A percentile compares a stretch with the other conserved stretches of the same genome.
phyloP scores from a whole-genome alignment of 1,140 invertebrate species.

The Colletes gigas region DNA sequence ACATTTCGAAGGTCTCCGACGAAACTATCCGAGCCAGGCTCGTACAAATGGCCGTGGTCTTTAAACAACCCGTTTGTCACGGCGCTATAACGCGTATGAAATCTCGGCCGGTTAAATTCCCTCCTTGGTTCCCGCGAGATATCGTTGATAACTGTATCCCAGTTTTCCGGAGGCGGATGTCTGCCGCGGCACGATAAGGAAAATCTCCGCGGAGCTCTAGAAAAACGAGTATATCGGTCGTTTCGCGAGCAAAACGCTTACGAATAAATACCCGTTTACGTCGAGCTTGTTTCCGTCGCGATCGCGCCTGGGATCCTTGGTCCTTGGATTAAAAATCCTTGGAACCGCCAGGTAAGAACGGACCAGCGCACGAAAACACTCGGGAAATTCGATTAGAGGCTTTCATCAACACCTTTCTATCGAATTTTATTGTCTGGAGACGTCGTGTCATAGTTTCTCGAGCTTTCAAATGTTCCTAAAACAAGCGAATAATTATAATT shows the following conservation, averaged over 20 bases:
- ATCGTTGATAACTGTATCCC: slow-evolving; percentile 23
- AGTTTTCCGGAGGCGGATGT: neutral
- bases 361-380: too few relatives aligned
- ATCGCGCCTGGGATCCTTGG: neutral
- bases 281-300: slow-evolving; percentile 5
- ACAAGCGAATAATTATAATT: too few relatives aligned
- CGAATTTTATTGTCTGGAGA: too few relatives aligned
- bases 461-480: too few relatives aligned
- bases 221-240: slow-evolving; percentile 16
- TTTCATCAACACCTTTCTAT: neutral
- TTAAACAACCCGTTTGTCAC: too few relatives aligned
- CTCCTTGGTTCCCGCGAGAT: slow-evolving; percentile 33
- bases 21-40: too few relatives aligned
- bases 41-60: too few relatives aligned
- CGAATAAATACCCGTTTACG: slow-evolving; percentile 15
- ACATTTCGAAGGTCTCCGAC: too few relatives aligned
- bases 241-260: neutral
- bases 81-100: slow-evolving; percentile 43
- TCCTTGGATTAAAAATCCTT: slow-evolving; percentile 7
- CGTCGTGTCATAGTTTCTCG: too few relatives aligned
- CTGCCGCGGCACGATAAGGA: slow-evolving; percentile 36
- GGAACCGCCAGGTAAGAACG: too few relatives aligned
- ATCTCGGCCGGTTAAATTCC: neutral
- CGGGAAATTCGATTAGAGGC: neutral
- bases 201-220: slow-evolving; percentile 23